Conservation (phyloP, 2,797 vertebrate species). For the Orestias chungarensis region DNA sequence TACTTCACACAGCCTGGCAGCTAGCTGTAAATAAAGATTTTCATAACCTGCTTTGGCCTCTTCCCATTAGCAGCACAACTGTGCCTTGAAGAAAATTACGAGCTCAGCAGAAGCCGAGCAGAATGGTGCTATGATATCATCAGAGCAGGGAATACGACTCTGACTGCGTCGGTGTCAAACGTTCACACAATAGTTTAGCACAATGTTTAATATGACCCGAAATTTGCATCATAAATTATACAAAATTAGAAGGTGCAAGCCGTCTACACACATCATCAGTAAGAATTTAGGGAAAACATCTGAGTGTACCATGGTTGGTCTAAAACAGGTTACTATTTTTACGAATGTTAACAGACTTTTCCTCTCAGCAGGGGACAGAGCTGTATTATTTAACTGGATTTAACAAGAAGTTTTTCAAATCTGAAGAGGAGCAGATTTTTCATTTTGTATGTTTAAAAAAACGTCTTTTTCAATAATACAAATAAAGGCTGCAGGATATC, state of each 20-base stretch:
- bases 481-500: not conserved
- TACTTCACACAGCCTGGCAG: conserved; percentile 76
- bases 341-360: not conserved
- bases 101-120: conserved; percentile 57
- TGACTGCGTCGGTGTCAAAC: conserved; percentile 44
- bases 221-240: conserved; percentile 23
- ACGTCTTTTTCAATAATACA: not conserved
- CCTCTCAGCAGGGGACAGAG: conserved; percentile 10
- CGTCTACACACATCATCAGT: not conserved
- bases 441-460: not conserved
- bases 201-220: conserved; percentile 34
- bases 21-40: conserved; percentile 78
- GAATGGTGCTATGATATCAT: conserved; percentile 56
- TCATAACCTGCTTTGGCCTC: conserved; percentile 77
- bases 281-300: not conserved
- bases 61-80: conserved; percentile 74
- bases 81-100: conserved; percentile 72
- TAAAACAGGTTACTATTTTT: not conserved
- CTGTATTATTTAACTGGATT: not conserved
- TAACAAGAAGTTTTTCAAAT: conserved; percentile 3
- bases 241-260: not conserved
- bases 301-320: not conserved
- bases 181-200: conserved; percentile 51
- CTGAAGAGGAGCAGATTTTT: not conserved
- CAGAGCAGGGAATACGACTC: conserved; percentile 57